phyloP scores from a whole-genome alignment of 2,797 vertebrate species.

The Paratrypauchen microcephalus region DNA sequence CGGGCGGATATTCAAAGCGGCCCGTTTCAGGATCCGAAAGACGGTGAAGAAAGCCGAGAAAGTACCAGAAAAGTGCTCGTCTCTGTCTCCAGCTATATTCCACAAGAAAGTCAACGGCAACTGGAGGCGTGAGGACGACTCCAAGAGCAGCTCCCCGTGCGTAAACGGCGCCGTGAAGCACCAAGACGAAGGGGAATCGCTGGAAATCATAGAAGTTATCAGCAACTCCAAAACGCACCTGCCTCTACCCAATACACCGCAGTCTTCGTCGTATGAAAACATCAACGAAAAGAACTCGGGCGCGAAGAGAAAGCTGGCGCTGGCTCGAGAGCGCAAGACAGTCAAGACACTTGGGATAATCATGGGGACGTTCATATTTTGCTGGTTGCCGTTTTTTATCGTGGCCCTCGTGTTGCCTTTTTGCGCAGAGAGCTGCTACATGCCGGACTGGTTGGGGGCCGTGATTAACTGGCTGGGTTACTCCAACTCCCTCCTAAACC shows the following conservation, averaged over 20 bases:
- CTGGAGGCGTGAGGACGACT: constrained; percentile 79
- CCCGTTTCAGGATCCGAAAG: constrained; percentile 93
- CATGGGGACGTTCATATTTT: constrained; percentile 98
- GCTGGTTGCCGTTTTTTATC: constrained; percentile 98
- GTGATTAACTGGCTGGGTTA: constrained; percentile 98
- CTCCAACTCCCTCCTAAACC: constrained; percentile 97
- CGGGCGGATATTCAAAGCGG: constrained; percentile 92
- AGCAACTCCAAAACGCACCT: constrained; percentile 85
- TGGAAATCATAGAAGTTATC: constrained; percentile 90
- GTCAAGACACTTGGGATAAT: constrained; percentile 98
- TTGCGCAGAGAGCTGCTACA: constrained; percentile 88
- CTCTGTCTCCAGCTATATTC: constrained; percentile 76
- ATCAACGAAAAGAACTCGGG: constrained; percentile 85
- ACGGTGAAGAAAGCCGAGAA: constrained; percentile 88
- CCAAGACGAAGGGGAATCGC: constrained; percentile 80
- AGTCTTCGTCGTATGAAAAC: constrained; percentile 76
- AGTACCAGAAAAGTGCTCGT: constrained; percentile 70
- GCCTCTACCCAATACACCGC: constrained; percentile 78
- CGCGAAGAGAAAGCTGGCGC: constrained; percentile 87
- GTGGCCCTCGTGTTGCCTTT: constrained; percentile 94
- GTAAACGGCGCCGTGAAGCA: constrained; percentile 86
- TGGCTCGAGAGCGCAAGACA: constrained; percentile 93
- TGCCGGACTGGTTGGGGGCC: constrained; percentile 88
- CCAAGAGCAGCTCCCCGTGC: constrained; percentile 73
- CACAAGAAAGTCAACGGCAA: constrained; percentile 83